Conservation (phyloP, 2,888 invertebrate species). For the Hermaeophaga mercurialis region DNA sequence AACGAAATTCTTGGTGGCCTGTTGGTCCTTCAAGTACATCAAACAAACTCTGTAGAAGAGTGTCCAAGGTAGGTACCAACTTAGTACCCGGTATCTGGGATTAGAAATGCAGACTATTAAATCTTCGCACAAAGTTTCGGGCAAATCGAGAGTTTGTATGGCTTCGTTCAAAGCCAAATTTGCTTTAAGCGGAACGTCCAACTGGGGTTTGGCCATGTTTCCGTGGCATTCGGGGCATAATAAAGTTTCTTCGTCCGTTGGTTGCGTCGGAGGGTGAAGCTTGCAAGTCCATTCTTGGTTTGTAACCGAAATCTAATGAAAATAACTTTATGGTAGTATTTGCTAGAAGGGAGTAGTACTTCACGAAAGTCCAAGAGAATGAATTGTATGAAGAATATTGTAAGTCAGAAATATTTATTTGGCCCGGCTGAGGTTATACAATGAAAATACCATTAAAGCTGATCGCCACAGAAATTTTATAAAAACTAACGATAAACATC, state of each 20-base stretch:
- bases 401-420: too few species aligned
- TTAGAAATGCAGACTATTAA: conserved; percentile 72
- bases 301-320: background rate
- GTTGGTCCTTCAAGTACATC: conserved; percentile 61
- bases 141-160: conserved; percentile 63
- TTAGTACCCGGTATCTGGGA: conserved; percentile 72
- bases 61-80: conserved; percentile 69
- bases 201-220: conserved; percentile 50
- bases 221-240: conserved; percentile 51
- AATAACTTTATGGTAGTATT: too few species aligned
- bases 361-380: too few species aligned
- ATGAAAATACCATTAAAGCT: too few species aligned
- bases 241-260: conserved; percentile 49
- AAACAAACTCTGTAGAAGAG: conserved; percentile 62
- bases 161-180: conserved; percentile 55
- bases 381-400: too few species aligned
- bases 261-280: conserved; percentile 48
- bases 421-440: too few species aligned
- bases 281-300: conserved; percentile 52
- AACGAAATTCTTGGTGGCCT: conserved; percentile 67
- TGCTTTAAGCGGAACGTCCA: conserved; percentile 46
- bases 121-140: conserved; percentile 70
- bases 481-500: too few species aligned
- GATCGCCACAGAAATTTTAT: too few species aligned
- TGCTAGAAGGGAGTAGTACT: too few species aligned